Evolutionary conservation across 1,140 invertebrate genomes (phyloP), one percentile per base, ranked within the genome.

Genomic region (Lutraria rhynchaena): DNA sequence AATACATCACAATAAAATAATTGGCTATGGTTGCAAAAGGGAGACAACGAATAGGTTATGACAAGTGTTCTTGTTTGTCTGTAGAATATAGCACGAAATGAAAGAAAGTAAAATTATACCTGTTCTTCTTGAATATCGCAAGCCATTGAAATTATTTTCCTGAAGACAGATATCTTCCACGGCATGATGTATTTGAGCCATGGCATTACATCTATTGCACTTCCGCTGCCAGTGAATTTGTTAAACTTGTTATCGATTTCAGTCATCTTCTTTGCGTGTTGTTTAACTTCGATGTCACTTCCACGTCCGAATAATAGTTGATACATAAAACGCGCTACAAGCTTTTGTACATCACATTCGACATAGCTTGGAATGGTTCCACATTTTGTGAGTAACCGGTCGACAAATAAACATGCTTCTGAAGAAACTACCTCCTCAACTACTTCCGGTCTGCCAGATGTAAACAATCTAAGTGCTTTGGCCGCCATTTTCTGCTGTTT

Each of bases 171-270:
- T 3, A 70, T 49, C 53, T 46, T 70, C 44, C 67, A 31, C 0
- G 67, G 46, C 67, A 70, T 70, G 19, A 70, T 11, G 27, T 33
- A 70, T 53, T 29, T 27, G 1, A 70, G 27, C 67, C 67, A 70
- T 33, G 67, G 67, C 46, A 70, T 49, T 1, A 53, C 46, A 29
- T 70, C 46, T 13, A 51, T 22, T 1, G 22, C 3, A 35, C 46
- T 70, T 53, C 67, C 67, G 33, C 67, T 70, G 49, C 67, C 67
- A n/a, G 46, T 11, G 11, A 70, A 53, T 33, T 55, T 19, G 46
- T 69, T 69, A 24, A 69, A 3, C 22, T 46, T 27, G 19, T 69
- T 22, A 27, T 46, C 24, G 17, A 9, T 15, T 5, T 29, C 27
- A 7, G 17, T 41, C 13, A 69, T 69, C 3, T 13, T 9, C 31